Evolutionary conservation across 2,797 vertebrate species (phyloP), one percentile per base, ranked within the genome.

Genomic region (Danionella dracula): DNA sequence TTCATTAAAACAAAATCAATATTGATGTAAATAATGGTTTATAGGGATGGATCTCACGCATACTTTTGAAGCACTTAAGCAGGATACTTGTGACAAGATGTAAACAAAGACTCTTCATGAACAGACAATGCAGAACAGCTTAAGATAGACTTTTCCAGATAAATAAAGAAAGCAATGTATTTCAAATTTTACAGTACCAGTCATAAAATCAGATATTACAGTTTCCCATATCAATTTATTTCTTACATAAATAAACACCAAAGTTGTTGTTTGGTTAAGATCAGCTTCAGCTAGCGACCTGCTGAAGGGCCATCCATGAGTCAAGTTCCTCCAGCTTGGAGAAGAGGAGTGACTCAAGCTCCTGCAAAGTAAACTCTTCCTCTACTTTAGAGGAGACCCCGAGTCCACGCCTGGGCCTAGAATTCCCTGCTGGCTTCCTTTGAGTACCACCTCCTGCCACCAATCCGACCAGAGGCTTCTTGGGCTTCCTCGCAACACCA

Each of bases 401-500:
- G 32, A 77, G 55, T 4, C 86, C 82, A 1, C 88, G 75, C 40
- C 87, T 77, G 0, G 84, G 84, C 68, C 90, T 77, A 1, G 79
- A 58, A 2, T 69, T 61, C 1, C n/a, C 19, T 0, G 66, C 78
- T 0, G 74, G 16, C 63, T 89, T 89, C 6, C 78, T 79, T 32
- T 42, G 73, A 13, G 48, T 35, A 35, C 57, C 73, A 10, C 53
- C 64, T 12, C 48, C 57, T 1, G 20, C 16, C 6, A 19, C 17
- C 0, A 62, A 68, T 4, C 86, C 82, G 0, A 79, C 76, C 0
- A 84, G 81, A 0, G 82, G 78, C 68, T 84, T 90, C 78, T 82
- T 89, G 7, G 84, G 86, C 51, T 90, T 92, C 58, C 91, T 85
- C 72, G 76, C 81, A 69, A 88, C 84, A 0, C 92, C 91, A 1